A percentile compares a stretch with the other conserved stretches of the same genome.
Conservation (phyloP, 2,797 vertebrate genomes). For the Xerus rutilus region DNA sequence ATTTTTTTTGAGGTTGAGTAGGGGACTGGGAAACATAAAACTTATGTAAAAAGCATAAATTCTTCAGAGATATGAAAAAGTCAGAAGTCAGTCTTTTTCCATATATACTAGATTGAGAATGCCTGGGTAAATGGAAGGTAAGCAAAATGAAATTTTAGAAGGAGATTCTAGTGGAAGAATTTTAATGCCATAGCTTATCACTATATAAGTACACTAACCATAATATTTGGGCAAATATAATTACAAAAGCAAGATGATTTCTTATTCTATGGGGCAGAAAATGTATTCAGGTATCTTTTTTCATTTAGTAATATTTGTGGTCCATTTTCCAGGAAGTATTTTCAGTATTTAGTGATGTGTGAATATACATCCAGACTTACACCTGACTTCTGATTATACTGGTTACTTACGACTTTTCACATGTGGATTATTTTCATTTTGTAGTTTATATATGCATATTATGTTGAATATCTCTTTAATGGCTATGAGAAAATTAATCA, state of each 20-base stretch:
- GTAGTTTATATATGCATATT: conserved; percentile 67
- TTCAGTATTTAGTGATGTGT: conserved; percentile 31
- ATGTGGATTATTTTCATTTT: conserved; percentile 61
- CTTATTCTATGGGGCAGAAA: conserved; percentile 49
- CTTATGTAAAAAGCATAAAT: conserved; percentile 30
- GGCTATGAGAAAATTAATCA: conserved; percentile 67
- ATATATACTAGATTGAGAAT: not conserved
- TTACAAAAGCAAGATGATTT: conserved; percentile 54
- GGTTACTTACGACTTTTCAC: conserved; percentile 53
- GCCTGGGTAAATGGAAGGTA: not conserved
- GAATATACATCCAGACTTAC: not conserved
- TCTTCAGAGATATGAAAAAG: conserved; percentile 23
- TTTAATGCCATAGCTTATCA: conserved; percentile 42
- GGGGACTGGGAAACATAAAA: not conserved
- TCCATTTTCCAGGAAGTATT: conserved; percentile 29
- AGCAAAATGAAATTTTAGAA: conserved; percentile 61
- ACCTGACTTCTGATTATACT: conserved; percentile 62
- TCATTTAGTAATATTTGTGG: conserved; percentile 26
- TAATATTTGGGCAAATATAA: conserved; percentile 41
- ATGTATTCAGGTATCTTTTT: not conserved
- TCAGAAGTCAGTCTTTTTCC: not conserved
- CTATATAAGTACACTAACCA: not conserved
- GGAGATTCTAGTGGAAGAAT: not conserved
- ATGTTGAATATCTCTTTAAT: conserved; percentile 67
- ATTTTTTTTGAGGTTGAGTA: not conserved